Base-by-base conservation (phyloP, 2,888 invertebrate genomes). In the Pammene fasciana region DNA sequence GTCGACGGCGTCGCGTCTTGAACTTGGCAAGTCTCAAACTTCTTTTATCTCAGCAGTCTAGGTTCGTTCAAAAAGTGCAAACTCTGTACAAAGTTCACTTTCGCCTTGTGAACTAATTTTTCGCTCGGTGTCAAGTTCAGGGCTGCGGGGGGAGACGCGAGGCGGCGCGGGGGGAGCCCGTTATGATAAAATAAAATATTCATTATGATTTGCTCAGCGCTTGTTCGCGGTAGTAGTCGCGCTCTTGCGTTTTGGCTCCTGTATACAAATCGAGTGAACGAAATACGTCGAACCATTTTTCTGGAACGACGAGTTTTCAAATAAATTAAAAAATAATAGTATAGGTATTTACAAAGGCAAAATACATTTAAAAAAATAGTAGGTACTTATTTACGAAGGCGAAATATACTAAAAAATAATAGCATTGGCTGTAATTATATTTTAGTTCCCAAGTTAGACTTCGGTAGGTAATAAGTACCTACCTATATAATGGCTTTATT, bases 21-120 rank as follows among this genome's bases (percentile, higher is more conserved):
- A 65, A 62, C 70, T 64, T 62, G 50, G 55, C 68, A 46, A 64
- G 67, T 59, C 65, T 67, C 67, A 66, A 89, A 89, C 81, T 90
- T 90, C 88, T 91, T 90, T 90, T 90, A 90, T 91, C 89, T 88
- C 83, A 82, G 89, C 83, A 82, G 89, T 84, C 88, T 88, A 87
- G 87, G 85, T 88, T 86, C 86, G 81, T 80, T 90, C 89, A 90
- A 90, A 92, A 91, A 91, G 86, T 90, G 91, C 89, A 87, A 90
- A 90, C 87, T 90, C 89, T 82, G 89, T 88, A 87, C 88, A 87
- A 91, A 91, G 86, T 92, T 91, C 90, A 90, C 90, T 90, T 90
- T 91, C 91, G 86, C 90, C 88, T 90, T 89, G 88, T 91, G 92
- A 92, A 92, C 92, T 91, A 92, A 92, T 92, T 92, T 92, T 92